Percentiles rank a stretch among this genome's conserved stretches.
phyloP scores from a whole-genome alignment of 2,113 vertebrate species.

The Chelonoidis abingdonii region DNA sequence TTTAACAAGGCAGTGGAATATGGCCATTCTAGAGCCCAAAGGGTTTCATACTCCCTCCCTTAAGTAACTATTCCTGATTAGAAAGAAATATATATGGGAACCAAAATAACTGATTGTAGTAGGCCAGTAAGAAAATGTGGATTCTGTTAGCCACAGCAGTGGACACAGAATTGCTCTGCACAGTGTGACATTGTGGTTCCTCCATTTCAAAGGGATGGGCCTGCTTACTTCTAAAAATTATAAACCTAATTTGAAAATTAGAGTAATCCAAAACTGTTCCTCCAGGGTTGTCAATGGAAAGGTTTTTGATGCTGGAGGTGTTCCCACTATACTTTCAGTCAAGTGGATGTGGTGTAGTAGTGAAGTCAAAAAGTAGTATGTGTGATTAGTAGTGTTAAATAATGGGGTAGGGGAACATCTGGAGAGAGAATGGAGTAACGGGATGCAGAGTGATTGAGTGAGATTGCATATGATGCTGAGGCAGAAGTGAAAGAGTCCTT shows the following conservation, averaged over 20 bases:
- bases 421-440: background rate
- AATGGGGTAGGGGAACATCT: background rate
- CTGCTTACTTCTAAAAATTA: background rate
- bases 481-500: too few species aligned
- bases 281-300: background rate
- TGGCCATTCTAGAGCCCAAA: background rate
- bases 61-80: too few species aligned
- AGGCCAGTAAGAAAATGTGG: too few species aligned
- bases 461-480: background rate
- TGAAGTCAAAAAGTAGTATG: background rate
- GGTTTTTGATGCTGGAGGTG: background rate
- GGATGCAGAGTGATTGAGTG: background rate
- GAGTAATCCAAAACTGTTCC: background rate
- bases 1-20: background rate
- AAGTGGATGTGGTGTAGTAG: background rate
- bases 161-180: too few species aligned
- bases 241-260: background rate
- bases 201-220: background rate
- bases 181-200: background rate
- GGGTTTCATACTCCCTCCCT: too few species aligned
- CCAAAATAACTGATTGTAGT: too few species aligned
- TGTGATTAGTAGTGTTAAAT: background rate
- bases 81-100: too few species aligned
- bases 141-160: too few species aligned
- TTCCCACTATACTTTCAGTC: rapidly evolving